A percentile compares a stretch with the other conserved stretches of the same genome.
These are phyloP conservation scores for Alcedo atthis DNA, from an alignment of 2,797 vertebrate species.

Conservation along the genomic window DNA sequence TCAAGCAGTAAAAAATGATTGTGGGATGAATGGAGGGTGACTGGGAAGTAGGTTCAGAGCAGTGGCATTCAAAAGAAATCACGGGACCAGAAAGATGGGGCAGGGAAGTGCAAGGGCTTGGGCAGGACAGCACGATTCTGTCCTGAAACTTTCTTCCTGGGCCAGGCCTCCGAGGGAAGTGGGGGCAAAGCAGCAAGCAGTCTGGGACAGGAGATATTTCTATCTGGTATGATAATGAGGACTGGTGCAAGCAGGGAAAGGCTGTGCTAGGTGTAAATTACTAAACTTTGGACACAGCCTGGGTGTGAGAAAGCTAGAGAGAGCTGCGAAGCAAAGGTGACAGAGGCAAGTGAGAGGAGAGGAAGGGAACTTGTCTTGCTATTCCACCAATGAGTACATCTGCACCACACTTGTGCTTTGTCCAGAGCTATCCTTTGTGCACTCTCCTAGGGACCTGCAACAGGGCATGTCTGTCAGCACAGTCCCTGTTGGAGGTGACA, in stretches of 20 bases:
- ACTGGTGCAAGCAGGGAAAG: neutral
- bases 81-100: neutral
- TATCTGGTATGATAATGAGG: neutral
- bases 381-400: neutral
- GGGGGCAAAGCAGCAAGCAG: neutral
- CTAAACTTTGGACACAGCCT: neutral
- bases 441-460: neutral
- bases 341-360: neutral
- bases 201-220: neutral
- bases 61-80: neutral
- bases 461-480: fast-evolving
- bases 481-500: neutral
- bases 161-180: neutral
- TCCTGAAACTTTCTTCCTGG: neutral
- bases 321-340: neutral
- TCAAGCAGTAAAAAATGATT: neutral
- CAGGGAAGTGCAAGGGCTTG: neutral
- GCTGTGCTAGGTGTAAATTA: fast-evolving
- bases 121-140: neutral
- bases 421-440: neutral
- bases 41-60: neutral
- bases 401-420: neutral
- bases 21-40: neutral
- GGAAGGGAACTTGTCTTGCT: neutral
- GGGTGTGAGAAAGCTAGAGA: neutral